Evolutionary conservation across 37 sponge, comb jelly and placozoan genomes (phyloP).

Genomic region (Spongia lamella): DNA sequence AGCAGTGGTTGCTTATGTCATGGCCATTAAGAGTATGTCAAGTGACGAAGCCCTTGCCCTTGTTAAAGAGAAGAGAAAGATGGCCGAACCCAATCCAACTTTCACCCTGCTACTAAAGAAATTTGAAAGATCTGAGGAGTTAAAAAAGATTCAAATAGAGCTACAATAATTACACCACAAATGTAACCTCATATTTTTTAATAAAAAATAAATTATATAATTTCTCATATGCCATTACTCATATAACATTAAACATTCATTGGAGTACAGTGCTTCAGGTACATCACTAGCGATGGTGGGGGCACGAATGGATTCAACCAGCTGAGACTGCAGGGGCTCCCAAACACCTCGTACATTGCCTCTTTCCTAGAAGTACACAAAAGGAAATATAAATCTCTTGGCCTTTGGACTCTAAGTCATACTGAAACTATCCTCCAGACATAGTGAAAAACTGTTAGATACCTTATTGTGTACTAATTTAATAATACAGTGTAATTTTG

Average conservation of each 20-base stretch:
- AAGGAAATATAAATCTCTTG: too few relatives aligned
- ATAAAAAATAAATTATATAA: too few relatives aligned
- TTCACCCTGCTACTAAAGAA: conserved; percentile 42
- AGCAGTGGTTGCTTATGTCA: conserved; percentile 74
- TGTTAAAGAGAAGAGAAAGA: conserved; percentile 51
- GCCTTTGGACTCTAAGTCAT: too few relatives aligned
- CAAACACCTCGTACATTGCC: conserved; percentile 85
- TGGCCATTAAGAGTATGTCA: conserved; percentile 37
- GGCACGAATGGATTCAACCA: conserved; percentile 89
- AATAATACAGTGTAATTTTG: too few relatives aligned
- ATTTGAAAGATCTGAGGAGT: conserved; percentile 45
- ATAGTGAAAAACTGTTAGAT: too few relatives aligned
- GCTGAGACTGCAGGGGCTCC: conserved; percentile 49
- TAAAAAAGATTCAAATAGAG: conserved; percentile 27
- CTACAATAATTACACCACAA: conserved; percentile 5
- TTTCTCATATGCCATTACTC: too few relatives aligned
- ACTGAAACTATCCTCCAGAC: too few relatives aligned
- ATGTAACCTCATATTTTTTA: too few relatives aligned
- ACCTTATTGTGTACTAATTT: too few relatives aligned
- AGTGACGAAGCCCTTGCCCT: conserved; percentile 27
- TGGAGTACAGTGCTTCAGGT: too few relatives aligned
- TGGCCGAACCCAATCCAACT: conserved; percentile 81
- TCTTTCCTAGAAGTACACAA: conserved; percentile 54
- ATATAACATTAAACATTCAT: too few relatives aligned
- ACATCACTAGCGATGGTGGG: conserved; percentile 21